Percentiles rank a stretch among this genome's conserved stretches.
These are phyloP conservation scores for Drosophila conformis DNA, from an alignment of 2,888 invertebrate species.

Conservation along the genomic window DNA sequence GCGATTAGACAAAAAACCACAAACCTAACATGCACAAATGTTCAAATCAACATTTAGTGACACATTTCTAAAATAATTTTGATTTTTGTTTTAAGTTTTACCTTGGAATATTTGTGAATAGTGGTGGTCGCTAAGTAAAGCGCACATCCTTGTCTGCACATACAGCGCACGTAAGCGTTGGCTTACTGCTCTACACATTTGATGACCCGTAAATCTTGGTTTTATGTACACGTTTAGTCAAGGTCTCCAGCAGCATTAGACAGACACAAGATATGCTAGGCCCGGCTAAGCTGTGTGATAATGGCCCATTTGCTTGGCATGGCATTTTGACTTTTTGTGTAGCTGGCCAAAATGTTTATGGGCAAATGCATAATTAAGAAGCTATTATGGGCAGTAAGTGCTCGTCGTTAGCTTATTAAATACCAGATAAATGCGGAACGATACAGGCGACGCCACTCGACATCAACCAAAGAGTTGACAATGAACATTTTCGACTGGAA, in stretches of 20 bases:
- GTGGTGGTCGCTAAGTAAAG: neutral
- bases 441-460: neutral
- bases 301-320: constrained; percentile 69
- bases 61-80: neutral
- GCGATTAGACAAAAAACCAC: neutral
- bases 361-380: constrained; percentile 69
- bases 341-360: constrained; percentile 60
- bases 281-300: constrained; percentile 50
- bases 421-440: constrained; percentile 21
- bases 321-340: constrained; percentile 31
- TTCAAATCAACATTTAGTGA: neutral
- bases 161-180: constrained; percentile 35
- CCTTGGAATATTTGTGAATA: constrained; percentile 7
- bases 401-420: constrained; percentile 40
- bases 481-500: constrained; percentile 1
- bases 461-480: constrained; percentile 18
- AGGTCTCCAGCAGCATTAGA: constrained; percentile 33
- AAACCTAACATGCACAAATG: neutral
- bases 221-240: constrained; percentile 45
- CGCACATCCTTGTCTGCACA: constrained; percentile 6
- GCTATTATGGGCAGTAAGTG: constrained; percentile 54
- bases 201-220: constrained; percentile 54
- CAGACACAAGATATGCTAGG: constrained; percentile 6
- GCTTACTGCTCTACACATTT: constrained; percentile 28
- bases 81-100: neutral